Percentiles rank a stretch among this genome's conserved stretches.
Evolutionary conservation across 1,140 invertebrate species (phyloP).

Genomic region (Scaptomyza montana): DNA sequence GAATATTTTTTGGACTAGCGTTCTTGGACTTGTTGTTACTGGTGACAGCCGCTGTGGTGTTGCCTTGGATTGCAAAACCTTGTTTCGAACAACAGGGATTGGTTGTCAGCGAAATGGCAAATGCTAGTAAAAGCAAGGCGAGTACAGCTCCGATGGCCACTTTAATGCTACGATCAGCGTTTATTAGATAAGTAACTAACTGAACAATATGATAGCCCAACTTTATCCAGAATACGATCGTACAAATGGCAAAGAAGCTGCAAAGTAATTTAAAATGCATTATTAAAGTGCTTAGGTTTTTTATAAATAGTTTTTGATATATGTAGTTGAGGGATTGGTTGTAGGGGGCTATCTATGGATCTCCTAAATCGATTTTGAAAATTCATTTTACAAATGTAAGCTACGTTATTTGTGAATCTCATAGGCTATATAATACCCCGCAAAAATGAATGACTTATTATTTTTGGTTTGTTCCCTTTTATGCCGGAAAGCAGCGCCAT

Average conservation of each 20-base stretch:
- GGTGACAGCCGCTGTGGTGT: not conserved
- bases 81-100: slow-evolving; percentile 1
- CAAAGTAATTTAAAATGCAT: not conserved
- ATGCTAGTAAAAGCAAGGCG: slow-evolving; percentile 50
- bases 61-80: not conserved
- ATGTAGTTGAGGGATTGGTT: too few species aligned
- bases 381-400: too few species aligned
- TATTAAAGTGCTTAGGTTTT: too few species aligned
- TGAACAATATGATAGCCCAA: slow-evolving; percentile 54
- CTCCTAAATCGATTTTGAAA: too few species aligned
- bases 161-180: slow-evolving; percentile 60
- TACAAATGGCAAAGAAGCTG: slow-evolving; percentile 71
- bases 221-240: slow-evolving; percentile 65
- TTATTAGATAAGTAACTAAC: slow-evolving; percentile 50
- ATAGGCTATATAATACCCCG: too few species aligned
- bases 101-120: slow-evolving; percentile 46
- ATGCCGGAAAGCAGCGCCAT: too few species aligned
- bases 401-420: too few species aligned
- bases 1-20: not conserved
- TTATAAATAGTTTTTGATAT: too few species aligned
- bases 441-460: too few species aligned
- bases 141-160: slow-evolving; percentile 44
- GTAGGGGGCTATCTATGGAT: too few species aligned
- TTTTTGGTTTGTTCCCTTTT: too few species aligned
- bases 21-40: not conserved